These are phyloP conservation scores for Zenarchopterus dispar DNA, from an alignment of 2,797 vertebrate species.

Conservation along the genomic window DNA sequence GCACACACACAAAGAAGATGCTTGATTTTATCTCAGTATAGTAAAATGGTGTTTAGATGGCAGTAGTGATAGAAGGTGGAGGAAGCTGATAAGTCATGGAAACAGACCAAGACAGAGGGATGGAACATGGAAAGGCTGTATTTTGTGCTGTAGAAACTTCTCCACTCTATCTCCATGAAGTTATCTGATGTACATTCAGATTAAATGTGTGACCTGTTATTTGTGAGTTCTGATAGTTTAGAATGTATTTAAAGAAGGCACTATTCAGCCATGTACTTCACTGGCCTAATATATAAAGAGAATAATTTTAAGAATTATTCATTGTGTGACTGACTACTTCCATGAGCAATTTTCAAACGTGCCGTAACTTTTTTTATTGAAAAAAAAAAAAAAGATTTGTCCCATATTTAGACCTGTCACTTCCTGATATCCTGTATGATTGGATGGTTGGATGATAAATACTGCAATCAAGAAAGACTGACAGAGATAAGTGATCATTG, in stretches of 20 bases:
- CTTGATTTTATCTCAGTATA: conserved; percentile 26
- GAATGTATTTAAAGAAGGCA: conserved; percentile 17
- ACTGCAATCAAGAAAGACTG: conserved; percentile 45
- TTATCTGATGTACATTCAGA: conserved; percentile 29
- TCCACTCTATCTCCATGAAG: conserved; percentile 8
- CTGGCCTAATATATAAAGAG: neutral
- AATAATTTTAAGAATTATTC: conserved; percentile 2
- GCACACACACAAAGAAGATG: conserved; percentile 10
- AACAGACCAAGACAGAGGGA: conserved; percentile 33
- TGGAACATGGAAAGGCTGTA: conserved; percentile 28
- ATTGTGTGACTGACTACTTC: neutral
- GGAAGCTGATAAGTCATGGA: conserved; percentile 36
- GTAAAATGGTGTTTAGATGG: conserved; percentile 38
- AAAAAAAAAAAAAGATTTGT: conserved; percentile 29
- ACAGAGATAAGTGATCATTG: conserved; percentile 44
- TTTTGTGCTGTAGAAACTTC: conserved; percentile 26
- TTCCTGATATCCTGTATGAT: conserved; percentile 44
- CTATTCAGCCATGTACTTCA: neutral
- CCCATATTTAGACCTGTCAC: conserved; percentile 38
- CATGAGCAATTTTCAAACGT: conserved; percentile 25
- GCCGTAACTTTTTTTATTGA: neutral
- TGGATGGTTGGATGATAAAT: conserved; percentile 51
- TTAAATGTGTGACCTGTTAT: conserved; percentile 3
- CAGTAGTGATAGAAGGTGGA: conserved; percentile 38
- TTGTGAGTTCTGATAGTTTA: conserved; percentile 11